Percentiles rank a stretch among this genome's conserved stretches.
These are phyloP conservation scores for Gymnoscopelus microlampas DNA, from an alignment of 2,797 vertebrate genomes.

Conservation along the genomic window DNA sequence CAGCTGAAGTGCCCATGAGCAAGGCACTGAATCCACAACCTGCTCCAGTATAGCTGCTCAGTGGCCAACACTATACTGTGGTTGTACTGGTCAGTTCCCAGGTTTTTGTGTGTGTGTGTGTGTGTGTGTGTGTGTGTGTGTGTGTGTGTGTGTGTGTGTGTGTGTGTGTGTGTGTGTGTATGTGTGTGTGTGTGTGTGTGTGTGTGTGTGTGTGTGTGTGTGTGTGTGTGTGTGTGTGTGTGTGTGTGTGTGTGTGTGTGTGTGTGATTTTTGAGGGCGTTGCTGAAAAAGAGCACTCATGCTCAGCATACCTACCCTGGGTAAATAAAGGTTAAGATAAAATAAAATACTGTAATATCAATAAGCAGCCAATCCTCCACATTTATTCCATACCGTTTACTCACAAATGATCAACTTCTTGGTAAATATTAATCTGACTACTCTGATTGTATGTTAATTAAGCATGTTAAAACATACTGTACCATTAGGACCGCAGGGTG, in stretches of 20 bases:
- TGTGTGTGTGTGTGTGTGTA: slow-evolving; percentile 4
- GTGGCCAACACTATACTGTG: too few relatives aligned
- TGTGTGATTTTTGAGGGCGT: not conserved
- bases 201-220: slow-evolving; percentile 13
- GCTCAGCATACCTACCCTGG: too few relatives aligned
- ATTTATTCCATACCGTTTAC: slow-evolving; percentile 35
- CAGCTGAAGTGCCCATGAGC: too few relatives aligned
- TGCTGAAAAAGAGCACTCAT: too few relatives aligned
- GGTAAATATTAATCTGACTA: not conserved
- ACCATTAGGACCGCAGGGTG: not conserved
- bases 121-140: too few relatives aligned
- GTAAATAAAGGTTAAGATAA: not conserved
- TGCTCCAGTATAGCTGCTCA: too few relatives aligned
- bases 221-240: slow-evolving; percentile 8
- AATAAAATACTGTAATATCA: not conserved
- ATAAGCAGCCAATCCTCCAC: not conserved
- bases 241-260: not conserved
- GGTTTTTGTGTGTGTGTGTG: too few relatives aligned
- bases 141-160: not conserved
- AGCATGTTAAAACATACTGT: not conserved
- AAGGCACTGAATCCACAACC: too few relatives aligned
- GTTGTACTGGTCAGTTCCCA: too few relatives aligned
- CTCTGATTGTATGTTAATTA: not conserved
- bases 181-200: not conserved
- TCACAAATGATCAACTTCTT: slow-evolving; percentile 27